Evolutionary conservation across 1,140 invertebrate species (phyloP).

Genomic region (Parasteatoda tepidariorum): DNA sequence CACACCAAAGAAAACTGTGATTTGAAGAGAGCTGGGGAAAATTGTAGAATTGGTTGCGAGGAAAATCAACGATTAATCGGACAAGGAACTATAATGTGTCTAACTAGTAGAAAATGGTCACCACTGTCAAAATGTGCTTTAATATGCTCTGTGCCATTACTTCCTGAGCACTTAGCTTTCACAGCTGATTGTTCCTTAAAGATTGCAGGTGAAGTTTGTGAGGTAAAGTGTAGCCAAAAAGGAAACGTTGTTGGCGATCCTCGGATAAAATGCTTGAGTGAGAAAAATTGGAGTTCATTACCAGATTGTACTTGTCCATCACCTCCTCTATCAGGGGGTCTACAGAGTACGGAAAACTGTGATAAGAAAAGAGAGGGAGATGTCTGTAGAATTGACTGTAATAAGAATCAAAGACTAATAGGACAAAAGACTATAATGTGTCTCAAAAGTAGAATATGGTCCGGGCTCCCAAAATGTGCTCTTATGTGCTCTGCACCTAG

Average conservation of each 20-base stretch:
- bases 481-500: not conserved
- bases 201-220: not conserved
- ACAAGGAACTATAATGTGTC: not conserved
- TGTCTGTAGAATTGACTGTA: not conserved
- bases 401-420: not conserved
- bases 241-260: not conserved
- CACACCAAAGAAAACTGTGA: not conserved
- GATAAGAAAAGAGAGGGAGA: not conserved
- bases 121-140: not conserved
- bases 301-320: conserved; percentile 1
- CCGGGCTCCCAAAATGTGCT: not conserved
- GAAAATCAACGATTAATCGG: not conserved
- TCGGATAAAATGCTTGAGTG: not conserved
- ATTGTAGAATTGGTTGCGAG: not conserved
- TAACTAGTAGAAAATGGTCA: not conserved
- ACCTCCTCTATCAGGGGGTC: not conserved
- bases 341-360: not conserved
- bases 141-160: not conserved
- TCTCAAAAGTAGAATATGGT: not conserved
- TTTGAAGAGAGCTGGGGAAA: not conserved
- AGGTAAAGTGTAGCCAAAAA: not conserved
- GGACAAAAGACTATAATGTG: not conserved
- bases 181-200: not conserved
- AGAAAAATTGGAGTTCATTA: not conserved
- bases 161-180: not conserved